Percentiles rank a stretch among this genome's conserved stretches.
Conservation (phyloP, 2,113 vertebrate species). For the Ahaetulla prasina region DNA sequence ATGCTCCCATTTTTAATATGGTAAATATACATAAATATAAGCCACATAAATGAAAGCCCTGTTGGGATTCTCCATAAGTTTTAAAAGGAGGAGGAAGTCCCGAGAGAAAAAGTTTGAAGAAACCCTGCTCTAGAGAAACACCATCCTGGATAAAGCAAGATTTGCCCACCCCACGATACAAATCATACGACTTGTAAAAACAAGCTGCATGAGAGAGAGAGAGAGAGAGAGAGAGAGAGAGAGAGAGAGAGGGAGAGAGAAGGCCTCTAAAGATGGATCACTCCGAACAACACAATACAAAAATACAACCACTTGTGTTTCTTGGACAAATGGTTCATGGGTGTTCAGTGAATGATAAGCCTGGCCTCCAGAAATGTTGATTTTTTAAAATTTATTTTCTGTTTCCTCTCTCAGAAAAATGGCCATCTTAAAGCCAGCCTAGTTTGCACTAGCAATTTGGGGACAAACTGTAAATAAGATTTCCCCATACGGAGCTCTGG, state of each 20-base stretch:
- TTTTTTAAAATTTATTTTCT: fast-evolving
- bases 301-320: neutral
- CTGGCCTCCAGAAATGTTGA: neutral
- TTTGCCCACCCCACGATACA: neutral
- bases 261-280: neutral
- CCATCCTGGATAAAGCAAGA: neutral
- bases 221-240: too few species aligned
- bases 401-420: neutral
- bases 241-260: too few species aligned
- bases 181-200: neutral
- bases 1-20: neutral
- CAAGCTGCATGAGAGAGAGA: too few species aligned
- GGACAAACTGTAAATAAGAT: neutral
- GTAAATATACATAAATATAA: neutral
- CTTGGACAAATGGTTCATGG: slow-evolving; percentile 1
- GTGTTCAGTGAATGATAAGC: neutral
- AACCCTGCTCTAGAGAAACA: neutral
- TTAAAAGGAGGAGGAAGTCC: neutral
- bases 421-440: slow-evolving; percentile 5
- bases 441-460: neutral
- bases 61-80: neutral
- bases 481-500: neutral
- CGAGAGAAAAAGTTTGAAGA: neutral
- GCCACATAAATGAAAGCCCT: neutral
- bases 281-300: neutral